A percentile compares a stretch with the other conserved stretches of the same genome.
Conservation (phyloP, 2,113 vertebrate genomes). For the Passer domesticus region DNA sequence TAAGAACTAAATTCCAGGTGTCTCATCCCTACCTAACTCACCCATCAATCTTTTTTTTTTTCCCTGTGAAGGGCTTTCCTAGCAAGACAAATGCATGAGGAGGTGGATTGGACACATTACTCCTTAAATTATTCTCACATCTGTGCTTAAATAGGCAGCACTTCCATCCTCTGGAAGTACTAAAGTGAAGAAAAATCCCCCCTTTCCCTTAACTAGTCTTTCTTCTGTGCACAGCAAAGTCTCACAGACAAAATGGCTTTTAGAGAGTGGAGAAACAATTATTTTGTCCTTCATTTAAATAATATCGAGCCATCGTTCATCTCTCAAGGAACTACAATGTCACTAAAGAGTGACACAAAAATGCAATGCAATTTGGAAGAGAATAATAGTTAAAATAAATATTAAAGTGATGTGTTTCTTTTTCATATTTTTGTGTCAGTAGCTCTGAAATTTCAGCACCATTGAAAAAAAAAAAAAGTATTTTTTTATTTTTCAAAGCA, state of each 20-base stretch:
- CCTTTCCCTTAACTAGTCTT: not conserved
- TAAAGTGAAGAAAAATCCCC: not conserved
- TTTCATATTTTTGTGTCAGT: not conserved
- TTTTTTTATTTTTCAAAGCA: not conserved
- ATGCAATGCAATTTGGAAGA: not conserved
- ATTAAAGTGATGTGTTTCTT: not conserved
- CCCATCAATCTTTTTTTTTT: not conserved
- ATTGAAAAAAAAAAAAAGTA: accelerated
- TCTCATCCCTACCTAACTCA: not conserved
- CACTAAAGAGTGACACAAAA: not conserved
- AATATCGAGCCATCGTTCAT: not conserved
- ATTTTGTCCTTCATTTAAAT: not conserved
- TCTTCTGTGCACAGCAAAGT: not conserved
- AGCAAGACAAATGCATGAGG: not conserved
- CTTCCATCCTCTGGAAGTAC: not conserved
- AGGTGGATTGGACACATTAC: not conserved
- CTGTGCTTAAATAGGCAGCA: not conserved
- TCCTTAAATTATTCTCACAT: not conserved
- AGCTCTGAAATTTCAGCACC: not conserved
- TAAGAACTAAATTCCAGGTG: not conserved
- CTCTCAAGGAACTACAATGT: not conserved
- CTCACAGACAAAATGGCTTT: not conserved
- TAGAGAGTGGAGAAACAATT: not conserved
- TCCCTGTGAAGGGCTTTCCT: not conserved
- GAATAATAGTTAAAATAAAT: not conserved